Base-by-base conservation (phyloP, 1,140 invertebrate genomes). In the Neotoxoptera formosana region DNA sequence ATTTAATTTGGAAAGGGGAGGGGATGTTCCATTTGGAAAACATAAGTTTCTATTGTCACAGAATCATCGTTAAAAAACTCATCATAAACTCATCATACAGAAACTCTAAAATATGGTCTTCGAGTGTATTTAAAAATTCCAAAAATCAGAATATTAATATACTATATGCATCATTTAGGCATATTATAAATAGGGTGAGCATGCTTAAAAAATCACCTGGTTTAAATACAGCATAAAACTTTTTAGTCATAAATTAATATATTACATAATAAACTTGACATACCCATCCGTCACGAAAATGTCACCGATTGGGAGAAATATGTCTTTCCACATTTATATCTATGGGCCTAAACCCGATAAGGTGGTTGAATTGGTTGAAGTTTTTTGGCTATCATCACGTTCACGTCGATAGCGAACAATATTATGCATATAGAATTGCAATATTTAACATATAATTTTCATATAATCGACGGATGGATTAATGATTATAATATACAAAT, bases 401-500 rank as follows among this genome's bases (percentile, higher is more conserved):
- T 67, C 60, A 17, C 60, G 30, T n/a, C 30, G 6, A 67, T 67
- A 67, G 17, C 0, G 6, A 67, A 67, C n/a, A n/a, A 17, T n/a
- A 67, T n/a, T n/a, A 6, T 67, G 14, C 14, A 67, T 67, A n/a
- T n/a, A 67, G 4, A 67, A n/a, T 14, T 67, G 30, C 6, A 67
- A 6, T n/a, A 67, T 7, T 67, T 67, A 67, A 67, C 30, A 67
- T 67, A 67, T 67, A 67, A 67, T 67, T 67, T 67, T 17, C 14
- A n/a, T 67, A 67, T 14, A 67, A 67, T 67, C 60, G 14, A 67
- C 47, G 47, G 56, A 41, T 67, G 47, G 56, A 41, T 91, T 67
- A 91, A 91, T 56, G 56, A 67, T 91, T 36, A 67, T 91, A 41
- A 25, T 41, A 91, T 91, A 30, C 17, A 23, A 91, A 60, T 53